Evolutionary conservation across 2,797 vertebrate genomes (phyloP).

Genomic region (Coregonus sp.): DNA sequence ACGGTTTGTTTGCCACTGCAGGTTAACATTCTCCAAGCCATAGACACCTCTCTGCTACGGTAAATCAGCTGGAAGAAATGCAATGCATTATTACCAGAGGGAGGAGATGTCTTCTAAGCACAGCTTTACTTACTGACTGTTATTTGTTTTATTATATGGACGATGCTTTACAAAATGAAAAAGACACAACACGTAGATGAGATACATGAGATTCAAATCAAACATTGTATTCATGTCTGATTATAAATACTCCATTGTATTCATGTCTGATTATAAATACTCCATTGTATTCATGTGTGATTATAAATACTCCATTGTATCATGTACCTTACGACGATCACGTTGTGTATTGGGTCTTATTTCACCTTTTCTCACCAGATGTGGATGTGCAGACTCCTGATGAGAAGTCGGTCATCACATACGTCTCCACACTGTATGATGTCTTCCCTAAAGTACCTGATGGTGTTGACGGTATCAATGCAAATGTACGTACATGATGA

Average conservation of each 20-base stretch:
- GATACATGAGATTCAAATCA: background rate
- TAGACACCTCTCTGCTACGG: slow-evolving; percentile 6
- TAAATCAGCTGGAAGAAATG: slow-evolving; percentile 27
- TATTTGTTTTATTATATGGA: slow-evolving; percentile 9
- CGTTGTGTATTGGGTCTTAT: slow-evolving; percentile 9
- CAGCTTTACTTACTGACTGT: slow-evolving; percentile 10
- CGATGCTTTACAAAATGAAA: background rate
- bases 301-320: background rate
- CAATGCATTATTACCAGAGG: slow-evolving; percentile 11
- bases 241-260: background rate
- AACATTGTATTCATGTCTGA: slow-evolving; percentile 17
- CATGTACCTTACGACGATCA: background rate
- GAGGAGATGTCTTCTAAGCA: background rate
- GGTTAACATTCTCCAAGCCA: background rate
- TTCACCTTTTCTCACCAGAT: slow-evolving; percentile 69
- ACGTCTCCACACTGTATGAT: slow-evolving; percentile 96
- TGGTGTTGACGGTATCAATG: slow-evolving; percentile 87
- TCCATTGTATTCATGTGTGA: slow-evolving; percentile 16
- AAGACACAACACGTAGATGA: background rate
- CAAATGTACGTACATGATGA: slow-evolving; percentile 84
- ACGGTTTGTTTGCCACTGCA: slow-evolving; percentile 15
- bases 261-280: background rate
- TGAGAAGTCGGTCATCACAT: slow-evolving; percentile 98
- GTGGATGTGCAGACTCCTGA: slow-evolving; percentile 96
- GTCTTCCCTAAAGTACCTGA: slow-evolving; percentile 97